These are phyloP conservation scores for Natrix natrix DNA, from an alignment of 2,797 vertebrate species.

Conservation along the genomic window DNA sequence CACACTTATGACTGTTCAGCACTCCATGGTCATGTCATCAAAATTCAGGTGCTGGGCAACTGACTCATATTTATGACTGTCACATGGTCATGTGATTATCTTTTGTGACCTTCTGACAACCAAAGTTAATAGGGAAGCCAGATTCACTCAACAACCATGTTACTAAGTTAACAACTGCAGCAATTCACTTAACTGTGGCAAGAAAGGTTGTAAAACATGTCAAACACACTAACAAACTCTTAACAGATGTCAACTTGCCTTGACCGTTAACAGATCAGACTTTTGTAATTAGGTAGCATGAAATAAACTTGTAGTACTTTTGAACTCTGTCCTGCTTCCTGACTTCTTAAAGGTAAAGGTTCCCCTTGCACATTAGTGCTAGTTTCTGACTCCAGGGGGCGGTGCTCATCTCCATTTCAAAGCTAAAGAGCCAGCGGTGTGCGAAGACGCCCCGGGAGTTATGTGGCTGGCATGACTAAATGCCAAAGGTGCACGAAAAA, in stretches of 20 bases:
- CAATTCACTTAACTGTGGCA: too few relatives aligned
- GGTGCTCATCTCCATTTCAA: too few relatives aligned
- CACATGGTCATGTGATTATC: neutral
- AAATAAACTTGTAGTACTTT: neutral
- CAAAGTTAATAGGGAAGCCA: neutral
- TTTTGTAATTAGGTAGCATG: neutral
- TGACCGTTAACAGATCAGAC: neutral
- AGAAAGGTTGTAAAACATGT: neutral
- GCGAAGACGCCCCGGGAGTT: too few relatives aligned
- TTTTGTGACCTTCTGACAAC: neutral
- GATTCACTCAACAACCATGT: neutral
- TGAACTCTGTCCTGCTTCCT: neutral
- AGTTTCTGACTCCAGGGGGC: too few relatives aligned
- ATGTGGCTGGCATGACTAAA: too few relatives aligned
- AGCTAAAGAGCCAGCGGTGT: too few relatives aligned
- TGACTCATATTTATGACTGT: neutral
- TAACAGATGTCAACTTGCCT: neutral
- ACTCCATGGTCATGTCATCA: neutral
- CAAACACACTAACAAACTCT: neutral
- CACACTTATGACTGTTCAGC: neutral
- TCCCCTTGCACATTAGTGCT: too few relatives aligned
- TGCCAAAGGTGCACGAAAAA: too few relatives aligned
- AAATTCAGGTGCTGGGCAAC: neutral
- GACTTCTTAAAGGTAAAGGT: neutral
- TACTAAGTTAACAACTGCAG: neutral